A percentile compares a stretch with the other conserved stretches of the same genome.
These are phyloP conservation scores for Chironomus striatipennis DNA, from an alignment of 1,140 invertebrate genomes.

Conservation along the genomic window DNA sequence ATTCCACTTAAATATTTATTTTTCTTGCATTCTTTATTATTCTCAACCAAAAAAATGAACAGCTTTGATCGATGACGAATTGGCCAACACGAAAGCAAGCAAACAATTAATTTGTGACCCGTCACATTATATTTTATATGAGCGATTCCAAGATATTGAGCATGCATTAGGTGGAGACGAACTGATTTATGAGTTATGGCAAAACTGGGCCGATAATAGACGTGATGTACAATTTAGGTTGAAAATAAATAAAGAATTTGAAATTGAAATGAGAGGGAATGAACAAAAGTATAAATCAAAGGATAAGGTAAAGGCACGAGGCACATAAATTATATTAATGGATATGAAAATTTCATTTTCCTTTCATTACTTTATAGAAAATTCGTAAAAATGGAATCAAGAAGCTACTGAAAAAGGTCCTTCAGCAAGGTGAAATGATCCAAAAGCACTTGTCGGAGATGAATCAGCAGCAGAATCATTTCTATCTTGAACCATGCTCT, in stretches of 20 bases:
- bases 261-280: neutral
- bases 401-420: constrained; percentile 15
- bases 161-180: neutral
- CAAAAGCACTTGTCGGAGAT: neutral
- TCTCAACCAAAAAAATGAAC: neutral
- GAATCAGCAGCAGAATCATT: neutral
- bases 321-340: neutral
- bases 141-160: neutral
- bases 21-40: neutral
- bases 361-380: neutral
- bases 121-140: neutral
- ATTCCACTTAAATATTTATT: constrained; percentile 21
- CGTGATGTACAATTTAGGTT: neutral
- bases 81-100: neutral
- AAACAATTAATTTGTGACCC: constrained; percentile 19
- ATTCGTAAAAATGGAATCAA: neutral
- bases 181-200: constrained; percentile 16
- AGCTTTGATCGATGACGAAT: constrained; percentile 19
- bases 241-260: constrained; percentile 15
- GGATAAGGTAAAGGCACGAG: neutral
- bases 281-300: neutral
- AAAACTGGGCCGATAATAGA: neutral
- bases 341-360: neutral
- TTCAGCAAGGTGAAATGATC: constrained; percentile 11
- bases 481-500: neutral